These are phyloP conservation scores for Marasmarcha lunaedactyla DNA, from an alignment of 2,888 invertebrate species.

Conservation along the genomic window DNA sequence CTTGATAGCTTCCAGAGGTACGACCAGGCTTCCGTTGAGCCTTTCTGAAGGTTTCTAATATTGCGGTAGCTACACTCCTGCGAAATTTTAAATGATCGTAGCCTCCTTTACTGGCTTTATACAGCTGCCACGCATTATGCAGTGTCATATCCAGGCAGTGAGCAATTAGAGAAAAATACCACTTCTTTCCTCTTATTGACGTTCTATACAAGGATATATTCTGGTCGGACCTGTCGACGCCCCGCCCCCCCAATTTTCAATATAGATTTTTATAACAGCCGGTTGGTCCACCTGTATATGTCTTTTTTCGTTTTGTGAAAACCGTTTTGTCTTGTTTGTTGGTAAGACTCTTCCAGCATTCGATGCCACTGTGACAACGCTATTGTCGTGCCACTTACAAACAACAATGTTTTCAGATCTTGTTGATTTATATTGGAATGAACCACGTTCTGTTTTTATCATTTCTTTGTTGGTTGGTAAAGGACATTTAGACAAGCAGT, in stretches of 20 bases:
- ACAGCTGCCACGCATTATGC: too few species aligned
- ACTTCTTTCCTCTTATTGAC: constrained; percentile 9
- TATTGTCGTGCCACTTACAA: constrained; percentile 10
- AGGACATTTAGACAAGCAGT: too few species aligned
- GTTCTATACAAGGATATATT: constrained; percentile 5
- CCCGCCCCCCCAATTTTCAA: constrained; percentile 1
- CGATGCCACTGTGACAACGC: too few species aligned
- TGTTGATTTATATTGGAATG: too few species aligned
- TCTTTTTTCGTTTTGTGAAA: constrained; percentile 5
- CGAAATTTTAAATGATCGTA: too few species aligned
- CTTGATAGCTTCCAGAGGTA: too few species aligned
- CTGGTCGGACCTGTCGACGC: constrained; percentile 2
- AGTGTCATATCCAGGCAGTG: constrained; percentile 3
- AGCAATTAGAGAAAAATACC: constrained; percentile 7
- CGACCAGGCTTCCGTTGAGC: too few species aligned
- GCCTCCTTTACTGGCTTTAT: too few species aligned
- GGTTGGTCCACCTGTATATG: constrained; percentile 4
- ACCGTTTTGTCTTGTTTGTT: constrained; percentile 4
- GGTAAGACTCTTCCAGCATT: background rate
- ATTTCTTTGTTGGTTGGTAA: too few species aligned
- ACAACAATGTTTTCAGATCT: constrained; percentile 7
- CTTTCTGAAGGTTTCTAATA: too few species aligned
- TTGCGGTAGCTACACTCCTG: too few species aligned
- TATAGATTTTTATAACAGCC: constrained; percentile 4
- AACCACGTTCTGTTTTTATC: too few species aligned